A percentile compares a stretch with the other conserved stretches of the same genome.
phyloP scores from a whole-genome alignment of 2,888 invertebrate species.

The Rotaria magnacalcarata region DNA sequence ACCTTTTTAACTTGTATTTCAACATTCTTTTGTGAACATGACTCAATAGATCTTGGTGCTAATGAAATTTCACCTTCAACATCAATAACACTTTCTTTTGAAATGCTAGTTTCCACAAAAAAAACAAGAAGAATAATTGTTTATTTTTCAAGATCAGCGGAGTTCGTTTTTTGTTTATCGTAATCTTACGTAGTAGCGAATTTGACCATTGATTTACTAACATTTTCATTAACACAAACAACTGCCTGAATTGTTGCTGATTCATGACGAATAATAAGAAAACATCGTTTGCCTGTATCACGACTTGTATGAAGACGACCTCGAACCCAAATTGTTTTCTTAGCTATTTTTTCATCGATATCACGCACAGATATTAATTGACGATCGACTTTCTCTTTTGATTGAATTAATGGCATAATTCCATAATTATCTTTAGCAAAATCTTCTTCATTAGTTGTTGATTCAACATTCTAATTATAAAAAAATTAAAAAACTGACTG shows the following conservation, averaged over 20 bases:
- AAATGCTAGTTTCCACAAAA: conserved; percentile 66
- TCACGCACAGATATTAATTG: conserved; percentile 60
- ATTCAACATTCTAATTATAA: not conserved
- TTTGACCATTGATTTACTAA: conserved; percentile 93
- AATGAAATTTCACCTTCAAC: conserved; percentile 73
- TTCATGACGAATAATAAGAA: conserved; percentile 82
- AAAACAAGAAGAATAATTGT: no score
- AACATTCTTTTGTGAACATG: conserved; percentile 78
- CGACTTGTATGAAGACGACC: conserved; percentile 86
- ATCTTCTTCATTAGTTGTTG: conserved; percentile 39
- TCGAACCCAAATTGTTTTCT: conserved; percentile 68
- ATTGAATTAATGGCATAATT: conserved; percentile 44
- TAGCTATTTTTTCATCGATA: conserved; percentile 60
- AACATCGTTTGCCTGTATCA: conserved; percentile 89
- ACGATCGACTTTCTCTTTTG: conserved; percentile 58
- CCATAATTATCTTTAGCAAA: conserved; percentile 40
- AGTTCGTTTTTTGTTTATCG: not conserved
- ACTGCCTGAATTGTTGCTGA: conserved; percentile 78
- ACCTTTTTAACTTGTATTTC: conserved; percentile 70
- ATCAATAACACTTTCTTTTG: conserved; percentile 91
- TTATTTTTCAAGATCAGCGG: no score
- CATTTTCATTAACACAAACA: conserved; percentile 64
- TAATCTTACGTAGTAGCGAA: conserved; percentile 72
- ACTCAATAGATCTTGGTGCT: conserved; percentile 69
- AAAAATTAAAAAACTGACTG: no score